phyloP scores from a whole-genome alignment of 1,140 invertebrate species.

The Leptinotarsa texana region DNA sequence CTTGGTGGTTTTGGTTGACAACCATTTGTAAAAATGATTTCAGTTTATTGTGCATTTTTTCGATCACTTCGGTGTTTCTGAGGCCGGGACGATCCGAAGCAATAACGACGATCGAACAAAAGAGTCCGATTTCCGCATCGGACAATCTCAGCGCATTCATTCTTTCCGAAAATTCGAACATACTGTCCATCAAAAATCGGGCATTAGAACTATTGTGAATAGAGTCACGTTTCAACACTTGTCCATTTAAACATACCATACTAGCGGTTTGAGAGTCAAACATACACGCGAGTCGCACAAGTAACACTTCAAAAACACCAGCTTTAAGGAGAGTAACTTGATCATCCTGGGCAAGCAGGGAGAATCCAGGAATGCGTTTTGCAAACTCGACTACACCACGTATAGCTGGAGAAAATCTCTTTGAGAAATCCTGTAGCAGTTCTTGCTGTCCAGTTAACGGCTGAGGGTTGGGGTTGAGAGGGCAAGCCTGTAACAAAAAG shows the following conservation, averaged over 20 bases:
- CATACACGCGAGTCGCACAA: constrained; percentile 92
- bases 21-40: constrained; percentile 85
- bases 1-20: constrained; percentile 82
- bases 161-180: constrained; percentile 95
- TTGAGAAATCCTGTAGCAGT: constrained; percentile 83
- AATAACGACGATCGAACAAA: constrained; percentile 94
- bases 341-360: constrained; percentile 91
- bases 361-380: constrained; percentile 95
- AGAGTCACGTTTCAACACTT: constrained; percentile 86
- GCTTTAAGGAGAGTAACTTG: constrained; percentile 96
- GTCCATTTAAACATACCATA: constrained; percentile 91
- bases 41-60: constrained; percentile 88
- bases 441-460: constrained; percentile 78
- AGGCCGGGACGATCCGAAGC: constrained; percentile 91
- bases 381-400: constrained; percentile 97
- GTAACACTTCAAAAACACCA: constrained; percentile 90
- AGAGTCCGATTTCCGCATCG: constrained; percentile 91
- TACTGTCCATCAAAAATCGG: constrained; percentile 92
- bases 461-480: constrained; percentile 90
- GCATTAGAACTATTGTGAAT: constrained; percentile 90
- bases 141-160: constrained; percentile 88
- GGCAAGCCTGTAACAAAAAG: constrained; percentile 82
- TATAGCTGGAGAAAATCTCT: constrained; percentile 93
- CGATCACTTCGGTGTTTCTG: constrained; percentile 87
- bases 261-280: constrained; percentile 87